These are phyloP conservation scores for Phania funesta DNA, from an alignment of 2,888 invertebrate species.

Conservation along the genomic window DNA sequence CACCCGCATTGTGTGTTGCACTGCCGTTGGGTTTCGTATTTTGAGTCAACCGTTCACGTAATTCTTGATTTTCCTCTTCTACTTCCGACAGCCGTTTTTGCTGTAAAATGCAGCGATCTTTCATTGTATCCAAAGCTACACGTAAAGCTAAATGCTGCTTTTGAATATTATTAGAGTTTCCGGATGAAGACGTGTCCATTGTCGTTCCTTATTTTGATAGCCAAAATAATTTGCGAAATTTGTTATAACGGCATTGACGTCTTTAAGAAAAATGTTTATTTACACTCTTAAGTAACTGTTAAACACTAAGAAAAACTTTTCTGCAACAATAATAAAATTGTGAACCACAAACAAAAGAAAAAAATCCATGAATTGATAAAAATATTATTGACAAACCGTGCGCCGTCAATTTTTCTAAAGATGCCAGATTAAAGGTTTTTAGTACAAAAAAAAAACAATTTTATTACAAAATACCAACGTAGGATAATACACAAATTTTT, in stretches of 20 bases:
- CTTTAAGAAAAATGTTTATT: background rate
- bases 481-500: no score
- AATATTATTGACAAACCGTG: constrained; percentile 1
- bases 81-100: constrained; percentile 86
- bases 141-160: constrained; percentile 82
- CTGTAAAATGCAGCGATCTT: constrained; percentile 88
- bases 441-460: no score
- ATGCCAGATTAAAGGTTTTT: background rate
- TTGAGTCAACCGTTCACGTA: constrained; percentile 80
- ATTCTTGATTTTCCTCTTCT: constrained; percentile 88
- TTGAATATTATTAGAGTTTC: constrained; percentile 29
- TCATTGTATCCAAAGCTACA: constrained; percentile 89
- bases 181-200: constrained; percentile 42
- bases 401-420: background rate
- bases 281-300: constrained; percentile 7
- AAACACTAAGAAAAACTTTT: constrained; percentile 24
- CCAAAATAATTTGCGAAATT: background rate
- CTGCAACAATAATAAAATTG: constrained; percentile 20
- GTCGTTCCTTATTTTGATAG: background rate
- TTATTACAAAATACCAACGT: no score
- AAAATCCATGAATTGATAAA: constrained; percentile 18
- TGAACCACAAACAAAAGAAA: constrained; percentile 44
- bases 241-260: background rate
- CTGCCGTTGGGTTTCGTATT: constrained; percentile 74
- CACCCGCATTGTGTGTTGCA: constrained; percentile 23